Percentiles rank a stretch among this genome's conserved stretches.
phyloP scores from a whole-genome alignment of 2,113 vertebrate genomes.

The Brachyhypopomus gauderio region DNA sequence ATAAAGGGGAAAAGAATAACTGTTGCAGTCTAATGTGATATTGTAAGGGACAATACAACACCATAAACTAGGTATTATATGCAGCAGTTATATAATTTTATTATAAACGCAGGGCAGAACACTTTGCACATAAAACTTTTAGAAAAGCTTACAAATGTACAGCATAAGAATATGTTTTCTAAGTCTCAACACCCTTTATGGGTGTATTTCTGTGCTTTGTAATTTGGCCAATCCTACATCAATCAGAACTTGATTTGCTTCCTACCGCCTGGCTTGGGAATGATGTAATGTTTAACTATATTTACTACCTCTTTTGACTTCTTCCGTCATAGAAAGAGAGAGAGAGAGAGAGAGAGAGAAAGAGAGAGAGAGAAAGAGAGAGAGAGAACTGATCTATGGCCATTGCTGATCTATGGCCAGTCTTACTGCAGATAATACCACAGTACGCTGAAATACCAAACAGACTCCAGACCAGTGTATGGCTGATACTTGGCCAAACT shows the following conservation, averaged over 20 bases:
- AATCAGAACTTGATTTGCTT: too few relatives aligned
- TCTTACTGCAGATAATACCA: neutral
- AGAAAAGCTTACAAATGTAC: neutral
- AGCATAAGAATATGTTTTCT: neutral
- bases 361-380: neutral
- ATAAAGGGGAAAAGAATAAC: neutral
- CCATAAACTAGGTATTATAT: too few relatives aligned
- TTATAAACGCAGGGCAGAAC: too few relatives aligned
- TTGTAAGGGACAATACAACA: too few relatives aligned
- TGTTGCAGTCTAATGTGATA: neutral
- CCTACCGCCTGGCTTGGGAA: neutral
- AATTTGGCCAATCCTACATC: too few relatives aligned
- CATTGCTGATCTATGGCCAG: conserved; percentile 17
- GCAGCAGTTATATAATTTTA: too few relatives aligned
- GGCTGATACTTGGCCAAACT: conserved; percentile 4
- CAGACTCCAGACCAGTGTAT: conserved; percentile 20
- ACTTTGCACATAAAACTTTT: too few relatives aligned
- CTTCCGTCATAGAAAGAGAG: neutral
- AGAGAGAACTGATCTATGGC: neutral
- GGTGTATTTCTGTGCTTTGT: too few relatives aligned
- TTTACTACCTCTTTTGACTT: neutral
- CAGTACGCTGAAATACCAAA: neutral
- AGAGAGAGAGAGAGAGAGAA: neutral
- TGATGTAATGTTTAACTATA: conserved; percentile 22
- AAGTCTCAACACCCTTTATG: too few relatives aligned